phyloP scores from a whole-genome alignment of 1,140 invertebrate species.

The Drosophila kurseongensis region DNA sequence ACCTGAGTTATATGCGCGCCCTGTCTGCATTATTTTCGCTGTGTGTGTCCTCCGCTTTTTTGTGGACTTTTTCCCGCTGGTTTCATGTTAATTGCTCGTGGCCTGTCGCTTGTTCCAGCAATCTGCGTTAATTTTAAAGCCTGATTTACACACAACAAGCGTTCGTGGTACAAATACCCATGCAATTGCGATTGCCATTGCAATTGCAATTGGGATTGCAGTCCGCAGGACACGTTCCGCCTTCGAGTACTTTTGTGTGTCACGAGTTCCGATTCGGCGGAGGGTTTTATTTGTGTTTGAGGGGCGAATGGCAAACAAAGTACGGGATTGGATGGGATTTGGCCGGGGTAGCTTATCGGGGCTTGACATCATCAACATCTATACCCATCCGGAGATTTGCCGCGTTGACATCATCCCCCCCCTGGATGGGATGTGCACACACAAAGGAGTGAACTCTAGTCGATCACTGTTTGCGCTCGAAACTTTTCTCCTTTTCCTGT shows the following conservation, averaged over 20 bases:
- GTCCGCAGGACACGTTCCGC: slow-evolving; percentile 24
- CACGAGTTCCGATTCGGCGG: slow-evolving; percentile 30
- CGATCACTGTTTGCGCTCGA: slow-evolving; percentile 7
- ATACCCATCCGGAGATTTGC: slow-evolving; percentile 18
- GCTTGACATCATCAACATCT: slow-evolving; percentile 39
- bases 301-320: slow-evolving; percentile 26
- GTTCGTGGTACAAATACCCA: slow-evolving; percentile 5
- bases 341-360: slow-evolving; percentile 28
- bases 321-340: slow-evolving; percentile 34
- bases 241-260: slow-evolving; percentile 43
- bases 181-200: slow-evolving; percentile 10
- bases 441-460: slow-evolving; percentile 12
- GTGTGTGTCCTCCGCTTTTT: slow-evolving; percentile 25
- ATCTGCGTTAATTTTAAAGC: slow-evolving; percentile 83
- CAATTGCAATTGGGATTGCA: slow-evolving; percentile 12
- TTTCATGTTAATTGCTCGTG: slow-evolving; percentile 81
- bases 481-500: slow-evolving; percentile 6
- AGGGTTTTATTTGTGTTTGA: slow-evolving; percentile 14
- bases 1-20: slow-evolving; percentile 49
- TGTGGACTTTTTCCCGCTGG: slow-evolving; percentile 53
- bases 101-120: slow-evolving; percentile 79
- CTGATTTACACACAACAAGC: slow-evolving; percentile 77
- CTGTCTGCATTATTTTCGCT: slow-evolving; percentile 65
- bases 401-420: slow-evolving; percentile 21
- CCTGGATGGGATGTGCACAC: not conserved